These are phyloP conservation scores for Pithys albifrons DNA, from an alignment of 2,113 vertebrate genomes.

Conservation along the genomic window DNA sequence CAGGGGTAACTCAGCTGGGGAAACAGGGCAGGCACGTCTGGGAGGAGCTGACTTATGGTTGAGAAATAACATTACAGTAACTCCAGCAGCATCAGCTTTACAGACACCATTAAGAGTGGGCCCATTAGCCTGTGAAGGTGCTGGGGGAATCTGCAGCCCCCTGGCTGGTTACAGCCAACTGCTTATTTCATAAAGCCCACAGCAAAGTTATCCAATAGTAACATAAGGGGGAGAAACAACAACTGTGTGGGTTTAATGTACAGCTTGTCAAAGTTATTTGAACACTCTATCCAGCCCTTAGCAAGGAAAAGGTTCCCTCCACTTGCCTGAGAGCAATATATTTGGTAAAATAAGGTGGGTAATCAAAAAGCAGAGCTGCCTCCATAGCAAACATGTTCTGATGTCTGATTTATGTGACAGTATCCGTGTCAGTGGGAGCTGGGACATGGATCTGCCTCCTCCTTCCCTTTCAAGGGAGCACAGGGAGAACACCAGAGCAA, in stretches of 20 bases:
- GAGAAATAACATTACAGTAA: neutral
- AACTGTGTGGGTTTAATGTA: neutral
- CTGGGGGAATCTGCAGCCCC: neutral
- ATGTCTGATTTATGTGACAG: neutral
- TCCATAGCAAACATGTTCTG: neutral
- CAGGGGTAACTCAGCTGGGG: neutral
- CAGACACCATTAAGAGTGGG: slow-evolving; percentile 4
- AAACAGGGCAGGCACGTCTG: neutral
- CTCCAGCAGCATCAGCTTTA: slow-evolving; percentile 15
- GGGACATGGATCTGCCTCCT: slow-evolving; percentile 27
- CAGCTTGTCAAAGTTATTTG: slow-evolving; percentile 5
- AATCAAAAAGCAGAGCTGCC: slow-evolving; percentile 34
- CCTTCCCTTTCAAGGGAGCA: neutral
- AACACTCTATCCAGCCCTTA: neutral
- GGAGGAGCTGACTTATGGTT: neutral
- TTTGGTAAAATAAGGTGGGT: neutral
- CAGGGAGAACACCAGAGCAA: neutral
- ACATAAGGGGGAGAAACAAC: neutral
- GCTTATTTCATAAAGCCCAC: slow-evolving; percentile 17
- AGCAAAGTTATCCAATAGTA: slow-evolving; percentile 7
- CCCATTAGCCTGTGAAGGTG: slow-evolving; percentile 10
- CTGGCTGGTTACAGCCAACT: neutral
- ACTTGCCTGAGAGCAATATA: neutral
- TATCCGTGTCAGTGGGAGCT: neutral
- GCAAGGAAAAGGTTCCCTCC: slow-evolving; percentile 16